Evolutionary conservation across 2,797 vertebrate genomes (phyloP).

Genomic region (Echeneis naucrates): DNA sequence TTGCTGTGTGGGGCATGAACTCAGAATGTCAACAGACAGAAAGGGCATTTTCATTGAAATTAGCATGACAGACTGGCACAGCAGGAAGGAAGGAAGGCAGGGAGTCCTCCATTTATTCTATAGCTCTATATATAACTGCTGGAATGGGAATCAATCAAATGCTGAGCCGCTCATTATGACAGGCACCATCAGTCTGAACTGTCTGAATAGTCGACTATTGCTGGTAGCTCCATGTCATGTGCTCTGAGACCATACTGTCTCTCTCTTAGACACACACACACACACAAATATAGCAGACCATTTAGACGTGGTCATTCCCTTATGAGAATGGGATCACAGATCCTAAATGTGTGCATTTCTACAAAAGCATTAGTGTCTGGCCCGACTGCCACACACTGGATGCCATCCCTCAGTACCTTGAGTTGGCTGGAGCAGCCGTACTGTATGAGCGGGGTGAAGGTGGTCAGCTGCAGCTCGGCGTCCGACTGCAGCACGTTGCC

Average conservation of each 20-base stretch:
- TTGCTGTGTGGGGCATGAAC: slow-evolving; percentile 71
- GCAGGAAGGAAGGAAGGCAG: slow-evolving; percentile 32
- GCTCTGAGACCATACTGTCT: slow-evolving; percentile 57
- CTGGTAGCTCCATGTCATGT: slow-evolving; percentile 68
- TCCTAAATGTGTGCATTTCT: slow-evolving; percentile 34
- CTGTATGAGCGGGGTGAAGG: slow-evolving; percentile 97
- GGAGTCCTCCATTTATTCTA: slow-evolving; percentile 35
- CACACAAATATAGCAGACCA: slow-evolving; percentile 55
- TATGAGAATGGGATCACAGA: slow-evolving; percentile 42
- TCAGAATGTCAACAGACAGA: slow-evolving; percentile 76
- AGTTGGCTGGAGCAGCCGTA: slow-evolving; percentile 98
- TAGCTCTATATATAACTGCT: slow-evolving; percentile 16
- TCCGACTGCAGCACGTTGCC: slow-evolving; percentile 97
- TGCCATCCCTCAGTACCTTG: slow-evolving; percentile 84
- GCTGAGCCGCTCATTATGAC: slow-evolving; percentile 40
- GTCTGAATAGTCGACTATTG: slow-evolving; percentile 32
- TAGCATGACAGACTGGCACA: slow-evolving; percentile 64
- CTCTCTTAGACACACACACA: slow-evolving; percentile 9
- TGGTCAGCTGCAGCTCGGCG: slow-evolving; percentile 97
- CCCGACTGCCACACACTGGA: slow-evolving; percentile 20
- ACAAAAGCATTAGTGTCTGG: not conserved
- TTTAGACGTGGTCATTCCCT: slow-evolving; percentile 41
- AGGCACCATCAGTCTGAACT: slow-evolving; percentile 58
- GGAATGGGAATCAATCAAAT: slow-evolving; percentile 39
- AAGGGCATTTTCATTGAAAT: slow-evolving; percentile 67